phyloP scores from a whole-genome alignment of 2,797 vertebrate genomes.

The Lepilemur ruficaudatus region DNA sequence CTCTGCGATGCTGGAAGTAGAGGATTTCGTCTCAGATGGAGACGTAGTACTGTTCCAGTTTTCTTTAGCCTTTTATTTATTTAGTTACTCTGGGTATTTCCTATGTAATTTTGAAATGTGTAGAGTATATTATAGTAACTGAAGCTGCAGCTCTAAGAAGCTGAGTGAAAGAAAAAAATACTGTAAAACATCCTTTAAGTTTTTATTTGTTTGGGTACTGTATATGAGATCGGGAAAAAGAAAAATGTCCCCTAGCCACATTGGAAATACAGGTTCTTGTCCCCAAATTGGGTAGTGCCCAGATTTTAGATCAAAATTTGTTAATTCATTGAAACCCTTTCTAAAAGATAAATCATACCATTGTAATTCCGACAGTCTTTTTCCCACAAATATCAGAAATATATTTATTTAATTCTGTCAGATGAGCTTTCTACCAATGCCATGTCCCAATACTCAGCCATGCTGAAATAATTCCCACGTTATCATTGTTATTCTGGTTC shows the following conservation, averaged over 20 bases:
- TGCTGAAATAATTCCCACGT: constrained; percentile 69
- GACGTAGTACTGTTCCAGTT: constrained; percentile 82
- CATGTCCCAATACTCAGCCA: constrained; percentile 73
- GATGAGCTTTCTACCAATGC: constrained; percentile 83
- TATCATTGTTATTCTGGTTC: constrained; percentile 69
- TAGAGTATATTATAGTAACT: constrained; percentile 80
- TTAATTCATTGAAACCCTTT: constrained; percentile 68
- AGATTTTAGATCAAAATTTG: constrained; percentile 82
- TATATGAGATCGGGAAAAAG: constrained; percentile 79
- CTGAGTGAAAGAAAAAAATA: constrained; percentile 85
- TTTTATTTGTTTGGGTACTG: constrained; percentile 85
- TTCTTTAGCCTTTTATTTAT: constrained; percentile 86
- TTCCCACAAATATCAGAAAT: constrained; percentile 82
- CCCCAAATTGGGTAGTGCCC: constrained; percentile 79
- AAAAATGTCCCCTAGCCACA: constrained; percentile 78
- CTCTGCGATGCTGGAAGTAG: constrained; percentile 83
- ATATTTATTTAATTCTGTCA: constrained; percentile 85
- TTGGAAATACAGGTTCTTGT: constrained; percentile 83
- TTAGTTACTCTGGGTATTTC: constrained; percentile 82
- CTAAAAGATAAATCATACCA: constrained; percentile 74
- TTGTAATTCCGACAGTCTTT: constrained; percentile 78
- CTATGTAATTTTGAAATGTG: constrained; percentile 82
- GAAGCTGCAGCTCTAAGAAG: constrained; percentile 81
- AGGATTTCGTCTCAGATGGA: constrained; percentile 84
- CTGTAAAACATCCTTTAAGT: constrained; percentile 83